A percentile compares a stretch with the other conserved stretches of the same genome.
These are phyloP conservation scores for Genyomyrus donnyi DNA, from an alignment of 2,113 vertebrate species.

Conservation along the genomic window DNA sequence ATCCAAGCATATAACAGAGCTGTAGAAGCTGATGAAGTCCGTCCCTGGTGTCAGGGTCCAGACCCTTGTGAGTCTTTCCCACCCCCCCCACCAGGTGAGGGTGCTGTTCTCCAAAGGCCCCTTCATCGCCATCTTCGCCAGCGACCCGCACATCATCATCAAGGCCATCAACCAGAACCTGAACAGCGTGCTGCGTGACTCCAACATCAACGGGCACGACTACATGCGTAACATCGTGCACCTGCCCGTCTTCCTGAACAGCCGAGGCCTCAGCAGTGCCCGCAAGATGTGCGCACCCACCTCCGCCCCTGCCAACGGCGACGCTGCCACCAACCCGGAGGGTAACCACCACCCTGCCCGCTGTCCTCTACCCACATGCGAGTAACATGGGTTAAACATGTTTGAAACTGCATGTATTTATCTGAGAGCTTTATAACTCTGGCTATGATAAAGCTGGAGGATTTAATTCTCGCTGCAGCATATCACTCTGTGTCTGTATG, in stretches of 20 bases:
- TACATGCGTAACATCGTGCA: conserved; percentile 97
- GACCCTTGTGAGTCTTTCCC: not conserved
- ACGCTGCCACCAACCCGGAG: not conserved
- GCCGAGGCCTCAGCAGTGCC: conserved; percentile 79
- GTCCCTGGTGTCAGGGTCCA: not conserved
- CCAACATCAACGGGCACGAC: conserved; percentile 96
- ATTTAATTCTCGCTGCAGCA: not conserved
- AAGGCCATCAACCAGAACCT: conserved; percentile 98
- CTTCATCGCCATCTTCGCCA: conserved; percentile 94
- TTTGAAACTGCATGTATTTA: not conserved
- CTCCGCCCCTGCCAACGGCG: conserved; percentile 1
- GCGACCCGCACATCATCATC: conserved; percentile 96
- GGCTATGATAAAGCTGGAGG: not conserved
- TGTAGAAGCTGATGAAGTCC: not conserved
- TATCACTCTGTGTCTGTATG: not conserved
- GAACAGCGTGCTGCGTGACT: conserved; percentile 87
- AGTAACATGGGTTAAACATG: not conserved
- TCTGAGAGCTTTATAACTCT: not conserved
- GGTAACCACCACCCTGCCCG: not conserved
- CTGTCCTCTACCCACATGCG: not conserved
- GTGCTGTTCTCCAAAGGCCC: conserved; percentile 93
- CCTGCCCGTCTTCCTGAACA: conserved; percentile 91
- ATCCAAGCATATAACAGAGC: not conserved
- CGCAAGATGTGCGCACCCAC: conserved; percentile 58
- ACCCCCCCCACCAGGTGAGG: conserved; percentile 65